Evolutionary conservation across 2,888 invertebrate species (phyloP).

Genomic region (Drosophila pseudotalamancana): DNA sequence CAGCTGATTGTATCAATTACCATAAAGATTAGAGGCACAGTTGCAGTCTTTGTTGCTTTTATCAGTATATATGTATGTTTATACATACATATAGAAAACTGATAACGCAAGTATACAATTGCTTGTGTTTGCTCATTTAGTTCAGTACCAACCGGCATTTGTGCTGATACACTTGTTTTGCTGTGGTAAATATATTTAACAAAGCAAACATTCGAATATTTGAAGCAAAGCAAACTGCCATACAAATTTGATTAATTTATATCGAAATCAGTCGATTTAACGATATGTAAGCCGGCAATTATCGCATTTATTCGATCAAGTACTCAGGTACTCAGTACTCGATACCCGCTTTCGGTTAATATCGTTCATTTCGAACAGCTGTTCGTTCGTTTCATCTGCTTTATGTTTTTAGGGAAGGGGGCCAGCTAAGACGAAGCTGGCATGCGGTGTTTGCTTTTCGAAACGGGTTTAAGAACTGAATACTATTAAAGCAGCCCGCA

Average conservation of each 20-base stretch:
- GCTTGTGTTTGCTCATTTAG: slow-evolving; percentile 9
- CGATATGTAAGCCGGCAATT: slow-evolving; percentile 12
- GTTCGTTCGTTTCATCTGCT: slow-evolving; percentile 18
- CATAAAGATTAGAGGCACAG: neutral
- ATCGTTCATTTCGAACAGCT: slow-evolving; percentile 37
- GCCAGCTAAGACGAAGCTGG: slow-evolving; percentile 26
- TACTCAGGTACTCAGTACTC: slow-evolving; percentile 7
- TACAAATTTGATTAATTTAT: neutral
- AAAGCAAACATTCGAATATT: too few relatives aligned
- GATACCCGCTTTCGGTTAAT: neutral
- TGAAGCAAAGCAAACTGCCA: too few relatives aligned
- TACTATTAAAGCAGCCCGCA: slow-evolving; percentile 38
- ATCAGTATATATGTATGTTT: slow-evolving; percentile 9
- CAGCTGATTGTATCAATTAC: neutral
- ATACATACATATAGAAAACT: neutral
- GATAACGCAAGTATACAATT: slow-evolving; percentile 41
- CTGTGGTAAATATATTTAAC: slow-evolving; percentile 15
- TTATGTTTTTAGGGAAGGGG: too few relatives aligned
- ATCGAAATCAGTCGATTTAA: slow-evolving; percentile 8
- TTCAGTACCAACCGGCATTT: slow-evolving; percentile 54
- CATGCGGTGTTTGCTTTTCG: slow-evolving; percentile 42
- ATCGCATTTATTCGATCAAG: too few relatives aligned
- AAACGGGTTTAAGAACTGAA: slow-evolving; percentile 61
- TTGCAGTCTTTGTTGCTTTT: neutral
- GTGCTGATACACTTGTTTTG: slow-evolving; percentile 54